Evolutionary conservation across 2,113 vertebrate species (phyloP).

Genomic region (Psophia crepitans): DNA sequence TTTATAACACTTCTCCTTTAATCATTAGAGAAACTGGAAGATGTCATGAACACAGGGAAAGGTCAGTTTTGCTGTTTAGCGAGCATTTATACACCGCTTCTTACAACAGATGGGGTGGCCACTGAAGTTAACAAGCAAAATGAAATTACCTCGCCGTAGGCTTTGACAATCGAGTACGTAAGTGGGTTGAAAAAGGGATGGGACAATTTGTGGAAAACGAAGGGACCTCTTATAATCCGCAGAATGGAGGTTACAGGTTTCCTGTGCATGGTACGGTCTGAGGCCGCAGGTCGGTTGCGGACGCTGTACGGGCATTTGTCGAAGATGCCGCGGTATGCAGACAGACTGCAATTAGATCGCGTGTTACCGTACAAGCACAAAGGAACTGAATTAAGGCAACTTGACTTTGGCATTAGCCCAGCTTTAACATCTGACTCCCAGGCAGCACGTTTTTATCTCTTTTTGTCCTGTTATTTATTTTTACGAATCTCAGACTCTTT

Average conservation of each 20-base stretch:
- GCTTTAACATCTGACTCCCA: not conserved
- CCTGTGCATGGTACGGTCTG: fast-evolving
- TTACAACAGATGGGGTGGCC: not conserved
- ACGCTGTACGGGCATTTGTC: fast-evolving
- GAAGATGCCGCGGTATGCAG: fast-evolving
- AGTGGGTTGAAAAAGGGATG: not conserved
- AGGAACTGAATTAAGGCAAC: not conserved
- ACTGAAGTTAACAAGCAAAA: not conserved
- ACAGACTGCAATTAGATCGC: not conserved
- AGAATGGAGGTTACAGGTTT: not conserved
- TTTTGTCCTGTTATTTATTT: not conserved
- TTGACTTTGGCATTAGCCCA: not conserved
- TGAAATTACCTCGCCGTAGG: not conserved
- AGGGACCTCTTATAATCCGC: fast-evolving
- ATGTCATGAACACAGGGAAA: not conserved
- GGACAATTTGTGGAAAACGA: not conserved
- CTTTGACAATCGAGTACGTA: fast-evolving
- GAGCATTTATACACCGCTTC: not conserved
- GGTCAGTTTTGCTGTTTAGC: not conserved
- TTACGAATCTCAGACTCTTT: not conserved
- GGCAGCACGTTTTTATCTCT: not conserved
- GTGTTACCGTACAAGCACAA: fast-evolving
- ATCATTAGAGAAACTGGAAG: not conserved
- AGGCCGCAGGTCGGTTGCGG: not conserved
- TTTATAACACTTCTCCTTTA: not conserved